Base-by-base conservation (phyloP, 2,888 invertebrate species). In the Drosophila colorata region DNA sequence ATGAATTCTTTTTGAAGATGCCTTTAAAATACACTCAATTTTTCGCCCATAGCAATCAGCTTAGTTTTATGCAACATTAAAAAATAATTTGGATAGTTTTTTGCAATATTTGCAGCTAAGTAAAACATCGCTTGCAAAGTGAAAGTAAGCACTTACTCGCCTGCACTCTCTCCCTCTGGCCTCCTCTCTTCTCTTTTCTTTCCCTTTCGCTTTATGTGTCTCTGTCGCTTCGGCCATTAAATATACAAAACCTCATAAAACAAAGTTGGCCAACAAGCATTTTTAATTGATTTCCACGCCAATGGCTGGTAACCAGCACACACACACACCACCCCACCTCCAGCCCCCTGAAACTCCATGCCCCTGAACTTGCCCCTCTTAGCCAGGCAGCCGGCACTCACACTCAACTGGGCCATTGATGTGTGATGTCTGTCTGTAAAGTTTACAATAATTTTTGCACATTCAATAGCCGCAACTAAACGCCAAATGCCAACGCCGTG, bases 401-500 rank as follows among this genome's bases (percentile, higher is more conserved):
- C 40, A 59, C 44, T 70, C 44, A 52, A 51, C 23, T 41, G 65
- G 65, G 33, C 66, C 78, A 74, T 69, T 73, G 79, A 71, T 77
- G 72, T 68, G 66, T 69, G 77, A 73, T 76, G 71, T 74, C 80
- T 77, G 88, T 88, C 90, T 90, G 89, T 80, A 90, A 88, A 88
- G 88, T 88, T 88, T 87, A 80, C 84, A 87, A 86, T 89, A 86
- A 85, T 87, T 89, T 81, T 78, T 66, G 79, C 86, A 82, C 83
- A 88, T 83, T 79, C 86, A 83, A 83, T 88, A 88, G 88, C 74
- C 86, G 83, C 87, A 86, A 74, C 88, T 88, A 86, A 88, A 82
- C 88, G 81, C 87, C 80, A 80, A 87, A 88, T 83, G 69, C 84
- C 74, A 74, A 75, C 68, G 80, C 68, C 59, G 68, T 71, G 69